phyloP scores from a whole-genome alignment of 2,797 vertebrate species.

The Chiloscyllium punctatum region DNA sequence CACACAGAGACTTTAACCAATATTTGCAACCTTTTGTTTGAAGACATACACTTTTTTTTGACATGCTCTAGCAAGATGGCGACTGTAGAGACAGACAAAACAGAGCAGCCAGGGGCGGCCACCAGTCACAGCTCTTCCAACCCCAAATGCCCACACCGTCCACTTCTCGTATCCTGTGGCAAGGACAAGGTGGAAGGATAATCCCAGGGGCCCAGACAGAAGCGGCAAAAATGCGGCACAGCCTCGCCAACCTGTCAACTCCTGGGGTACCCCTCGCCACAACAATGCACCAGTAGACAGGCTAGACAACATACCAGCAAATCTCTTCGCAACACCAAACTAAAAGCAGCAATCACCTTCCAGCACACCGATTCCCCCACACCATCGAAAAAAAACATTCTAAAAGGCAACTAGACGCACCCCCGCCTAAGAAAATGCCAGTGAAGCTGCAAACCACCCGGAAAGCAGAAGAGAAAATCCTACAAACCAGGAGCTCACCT shows the following conservation, averaged over 20 bases:
- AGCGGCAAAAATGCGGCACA: neutral
- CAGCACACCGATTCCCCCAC: neutral
- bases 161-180: neutral
- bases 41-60: neutral
- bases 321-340: neutral
- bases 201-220: neutral
- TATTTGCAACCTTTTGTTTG: slow-evolving; percentile 22
- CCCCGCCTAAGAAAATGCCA: neutral
- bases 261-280: neutral
- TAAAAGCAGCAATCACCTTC: neutral
- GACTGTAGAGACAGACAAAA: neutral
- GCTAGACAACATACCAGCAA: neutral
- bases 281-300: neutral
- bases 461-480: neutral
- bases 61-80: slow-evolving; percentile 33
- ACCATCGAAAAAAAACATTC: neutral
- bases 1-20: neutral
- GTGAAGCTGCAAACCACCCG: neutral
- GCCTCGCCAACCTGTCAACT: neutral
- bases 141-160: neutral
- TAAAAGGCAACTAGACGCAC: neutral
- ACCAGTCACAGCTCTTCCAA: neutral
- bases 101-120: neutral
- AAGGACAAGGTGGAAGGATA: neutral
- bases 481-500: neutral